Evolutionary conservation across 2,113 vertebrate genomes (phyloP).

Genomic region (Dicerorhinus sumatrensis): DNA sequence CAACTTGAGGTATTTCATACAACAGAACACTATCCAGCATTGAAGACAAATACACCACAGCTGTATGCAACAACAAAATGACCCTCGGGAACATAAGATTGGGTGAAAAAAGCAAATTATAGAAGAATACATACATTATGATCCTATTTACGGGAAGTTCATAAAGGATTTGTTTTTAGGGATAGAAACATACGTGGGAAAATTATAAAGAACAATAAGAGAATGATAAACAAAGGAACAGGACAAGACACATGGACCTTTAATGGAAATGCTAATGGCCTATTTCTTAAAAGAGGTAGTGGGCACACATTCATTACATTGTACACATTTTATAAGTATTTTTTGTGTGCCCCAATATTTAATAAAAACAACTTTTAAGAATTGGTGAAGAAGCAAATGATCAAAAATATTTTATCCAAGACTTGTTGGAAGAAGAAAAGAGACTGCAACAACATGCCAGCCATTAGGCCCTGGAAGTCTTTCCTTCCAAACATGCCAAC

Average conservation of each 20-base stretch:
- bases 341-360: not conserved
- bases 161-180: not conserved
- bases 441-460: not conserved
- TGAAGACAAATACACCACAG: not conserved
- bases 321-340: not conserved
- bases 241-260: not conserved
- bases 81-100: not conserved
- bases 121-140: not conserved
- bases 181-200: not conserved
- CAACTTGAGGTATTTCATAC: not conserved
- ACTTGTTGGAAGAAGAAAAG: not conserved
- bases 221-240: not conserved
- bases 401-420: not conserved
- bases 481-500: not conserved
- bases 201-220: not conserved
- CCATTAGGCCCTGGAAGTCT: not conserved
- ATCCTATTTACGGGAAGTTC: not conserved
- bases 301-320: not conserved
- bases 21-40: accelerated
- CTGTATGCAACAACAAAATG: not conserved
- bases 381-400: not conserved
- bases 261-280: not conserved
- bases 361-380: not conserved
- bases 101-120: not conserved
- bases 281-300: not conserved